phyloP scores from a whole-genome alignment of 2,888 invertebrate species.

The Nomada lathburiana region DNA sequence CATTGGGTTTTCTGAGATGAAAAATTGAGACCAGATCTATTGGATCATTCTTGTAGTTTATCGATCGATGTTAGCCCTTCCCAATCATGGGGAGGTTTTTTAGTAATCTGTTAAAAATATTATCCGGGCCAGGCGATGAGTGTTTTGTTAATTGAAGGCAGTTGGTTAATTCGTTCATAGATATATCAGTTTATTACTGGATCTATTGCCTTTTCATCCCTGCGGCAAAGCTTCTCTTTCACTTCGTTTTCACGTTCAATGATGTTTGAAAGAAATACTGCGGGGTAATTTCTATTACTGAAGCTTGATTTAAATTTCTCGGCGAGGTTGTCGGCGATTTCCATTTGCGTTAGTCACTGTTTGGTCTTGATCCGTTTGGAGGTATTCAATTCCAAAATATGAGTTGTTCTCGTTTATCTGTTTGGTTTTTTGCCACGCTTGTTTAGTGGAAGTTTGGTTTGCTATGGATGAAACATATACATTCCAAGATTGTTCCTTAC shows the following conservation, averaged over 20 bases:
- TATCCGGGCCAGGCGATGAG: too few relatives aligned
- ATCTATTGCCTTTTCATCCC: too few relatives aligned
- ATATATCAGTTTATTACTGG: too few relatives aligned
- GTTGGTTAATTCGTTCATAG: too few relatives aligned
- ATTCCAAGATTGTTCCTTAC: constrained; percentile 2
- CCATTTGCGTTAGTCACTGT: neutral
- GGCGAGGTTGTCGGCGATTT: constrained; percentile 2
- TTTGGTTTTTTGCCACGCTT: constrained; percentile 1
- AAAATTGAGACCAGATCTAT: neutral
- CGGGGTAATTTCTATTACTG: neutral
- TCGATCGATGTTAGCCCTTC: neutral
- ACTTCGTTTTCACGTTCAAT: neutral
- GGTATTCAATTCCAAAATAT: neutral
- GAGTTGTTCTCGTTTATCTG: neutral
- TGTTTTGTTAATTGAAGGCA: too few relatives aligned
- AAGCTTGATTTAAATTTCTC: neutral
- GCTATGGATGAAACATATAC: neutral
- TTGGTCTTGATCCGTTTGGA: neutral
- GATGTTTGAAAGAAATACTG: neutral
- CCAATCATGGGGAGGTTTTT: too few relatives aligned
- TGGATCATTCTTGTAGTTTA: neutral
- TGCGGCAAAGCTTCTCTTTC: too few relatives aligned
- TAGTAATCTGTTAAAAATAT: too few relatives aligned
- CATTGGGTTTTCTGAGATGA: neutral
- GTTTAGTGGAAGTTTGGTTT: neutral